Base-by-base conservation (phyloP, 2,888 invertebrate genomes). In the Dynastes maya region DNA sequence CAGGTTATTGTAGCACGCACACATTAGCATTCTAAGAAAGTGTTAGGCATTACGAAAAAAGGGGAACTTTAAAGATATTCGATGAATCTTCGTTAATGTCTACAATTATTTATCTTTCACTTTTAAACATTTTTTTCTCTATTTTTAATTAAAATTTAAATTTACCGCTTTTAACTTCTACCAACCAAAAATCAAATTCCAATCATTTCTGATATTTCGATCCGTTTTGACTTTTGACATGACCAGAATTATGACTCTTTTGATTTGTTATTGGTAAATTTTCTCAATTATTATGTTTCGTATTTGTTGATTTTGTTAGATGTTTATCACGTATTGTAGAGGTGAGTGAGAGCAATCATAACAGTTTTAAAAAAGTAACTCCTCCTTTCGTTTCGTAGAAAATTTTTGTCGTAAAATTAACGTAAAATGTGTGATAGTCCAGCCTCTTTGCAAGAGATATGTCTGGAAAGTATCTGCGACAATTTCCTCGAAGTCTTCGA, bases 401-500 rank as follows among this genome's bases (percentile, higher is more conserved):
- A 61, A 61, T 45, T 11, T 45, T 61, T 22, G 13, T 16, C 16
- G 11, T 40, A 22, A 74, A 74, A 74, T 74, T 61, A 49, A 45
- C 40, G 58, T 74, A 74, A 85, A 80, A 93, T 93, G 93, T 92
- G 90, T 84, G 92, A 92, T 85, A 92, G 91, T 80, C 93, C 93
- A 58, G 88, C 89, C 84, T 90, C 92, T 80, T 89, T 94, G 76
- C 92, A 92, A 87, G 91, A 92, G 82, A 89, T 91, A 83, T 93
- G 93, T 86, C 89, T 93, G 65, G 91, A 92, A 84, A 91, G 90
- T 82, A 92, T 93, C 82, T 92, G 92, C 86, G 92, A 92, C 82
- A 92, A 93, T 85, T 89, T 93, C 79, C 87, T 90, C 81, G 89
- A 89, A 40, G 87, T 92, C 16, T 91, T 91, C 82, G 88, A 89